Evolutionary conservation across 1,140 invertebrate genomes (phyloP), one percentile per base, ranked within the genome.

Genomic region (Lasioglossum albipes): DNA sequence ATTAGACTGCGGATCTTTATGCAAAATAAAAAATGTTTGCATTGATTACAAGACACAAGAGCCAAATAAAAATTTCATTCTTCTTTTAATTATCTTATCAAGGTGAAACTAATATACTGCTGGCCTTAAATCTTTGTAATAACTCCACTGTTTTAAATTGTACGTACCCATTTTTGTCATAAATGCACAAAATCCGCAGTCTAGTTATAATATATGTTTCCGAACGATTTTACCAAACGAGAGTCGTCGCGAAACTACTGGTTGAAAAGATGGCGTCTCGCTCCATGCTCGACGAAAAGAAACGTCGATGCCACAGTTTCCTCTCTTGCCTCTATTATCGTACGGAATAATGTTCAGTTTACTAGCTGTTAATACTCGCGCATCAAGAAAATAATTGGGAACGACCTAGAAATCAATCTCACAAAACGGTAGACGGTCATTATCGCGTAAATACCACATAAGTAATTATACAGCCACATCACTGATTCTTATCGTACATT

Each of bases 401-500:
- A 20, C n/a, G 22, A 22, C 9, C 18, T 10, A 31, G 22, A 62
- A 22, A 62, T 62, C 12, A 31, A 62, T 62, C 61, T 13, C 5
- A 66, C 6, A 13, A 7, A 75, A 52, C 20, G 12, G 27, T 4
- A 41, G 4, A 16, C 27, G 45, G 22, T 75, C 31, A n/a, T 65
- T 74, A 36, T 67, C n/a, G 49, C 10, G 36, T n/a, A 42, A 62
- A 27, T 16, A 16, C 31, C 49, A 7, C 16, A 0, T 18, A 27
- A 2, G 6, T 22, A 69, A 69, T 69, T 61, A 62, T 3, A 62
- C 9, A 16, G n/a, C 22, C 18, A 12, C 41, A 7, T 78, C 64
- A 83, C 84, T 75, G 80, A 88, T 89, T 66, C 62, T 81, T 84
- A 87, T 86, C 87, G 52, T 45, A n/a, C 54, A 52, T 70, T 84